These are phyloP conservation scores for Haliclona indistincta DNA, from an alignment of 37 sponge, comb jelly and placozoan genomes.

Conservation along the genomic window DNA sequence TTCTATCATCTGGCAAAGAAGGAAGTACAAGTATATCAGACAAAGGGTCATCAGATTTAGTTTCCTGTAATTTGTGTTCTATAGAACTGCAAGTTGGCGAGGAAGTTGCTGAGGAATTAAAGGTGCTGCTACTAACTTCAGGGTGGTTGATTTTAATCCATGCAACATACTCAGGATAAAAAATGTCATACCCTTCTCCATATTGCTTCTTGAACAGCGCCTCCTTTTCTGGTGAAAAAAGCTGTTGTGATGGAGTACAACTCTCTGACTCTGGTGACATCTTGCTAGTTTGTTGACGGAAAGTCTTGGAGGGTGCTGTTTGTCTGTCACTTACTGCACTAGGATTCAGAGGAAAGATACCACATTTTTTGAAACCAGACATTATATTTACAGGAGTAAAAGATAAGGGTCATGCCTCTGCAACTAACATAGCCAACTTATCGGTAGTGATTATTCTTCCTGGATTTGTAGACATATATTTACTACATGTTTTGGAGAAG, in stretches of 20 bases:
- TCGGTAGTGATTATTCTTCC: slow-evolving; percentile 42
- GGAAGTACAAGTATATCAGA: slow-evolving; percentile 22
- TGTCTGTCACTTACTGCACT: slow-evolving; percentile 41
- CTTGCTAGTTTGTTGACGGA: not conserved
- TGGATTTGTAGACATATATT: slow-evolving; percentile 30
- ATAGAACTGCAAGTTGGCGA: no score
- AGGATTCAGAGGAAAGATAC: slow-evolving; percentile 49
- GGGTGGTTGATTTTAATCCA: slow-evolving; percentile 29
- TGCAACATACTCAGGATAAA: slow-evolving; percentile 21
- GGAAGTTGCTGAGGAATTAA: not conserved
- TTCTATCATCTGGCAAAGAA: not conserved
- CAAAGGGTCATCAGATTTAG: no score
- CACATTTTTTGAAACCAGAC: slow-evolving; percentile 35
- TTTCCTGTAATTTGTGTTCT: not conserved
- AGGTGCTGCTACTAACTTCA: not conserved
- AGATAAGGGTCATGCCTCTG: slow-evolving; percentile 32
- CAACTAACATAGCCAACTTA: slow-evolving; percentile 34
- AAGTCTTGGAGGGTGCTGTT: slow-evolving; percentile 23
- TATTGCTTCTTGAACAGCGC: slow-evolving; percentile 20
- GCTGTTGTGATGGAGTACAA: no score
- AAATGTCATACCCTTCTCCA: slow-evolving; percentile 27
- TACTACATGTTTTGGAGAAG: slow-evolving; percentile 41
- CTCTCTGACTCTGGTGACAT: not conserved
- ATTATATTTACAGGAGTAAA: slow-evolving; percentile 40
- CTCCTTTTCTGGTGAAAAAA: slow-evolving; percentile 22